Evolutionary conservation across 2,888 invertebrate species (phyloP), one percentile per base, ranked within the genome.

Genomic region (Chymomyza procnemis): DNA sequence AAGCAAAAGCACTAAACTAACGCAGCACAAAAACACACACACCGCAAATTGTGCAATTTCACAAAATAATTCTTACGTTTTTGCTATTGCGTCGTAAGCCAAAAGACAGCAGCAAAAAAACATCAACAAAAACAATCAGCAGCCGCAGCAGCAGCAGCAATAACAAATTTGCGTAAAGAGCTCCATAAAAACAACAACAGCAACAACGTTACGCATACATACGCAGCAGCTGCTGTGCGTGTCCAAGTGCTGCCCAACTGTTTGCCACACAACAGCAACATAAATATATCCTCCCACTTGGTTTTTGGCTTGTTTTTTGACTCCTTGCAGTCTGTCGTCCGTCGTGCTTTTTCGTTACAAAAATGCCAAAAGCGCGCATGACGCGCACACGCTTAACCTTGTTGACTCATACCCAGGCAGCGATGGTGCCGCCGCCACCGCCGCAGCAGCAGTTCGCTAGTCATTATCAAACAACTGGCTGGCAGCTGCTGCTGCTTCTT

Each of bases 51-150:
- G 16, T 73, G 64, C 54, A 73, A 61, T 62, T 67, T 19, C 21
- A 54, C 18, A 54, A 54, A n/a, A 14, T 54, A 21, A 19, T 19
- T 58, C 69, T 65, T 74, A 59, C 71, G 64, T 78, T 80, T 71
- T 64, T 69, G 80, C 71, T 71, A 81, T 87, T 81, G 86, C 81
- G 81, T 85, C 81, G 88, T 76, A 81, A 81, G 34, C 72, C 71
- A 77, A 71, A 73, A 75, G n/a, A n/a, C n/a, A n/a, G n/a, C n/a
- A n/a, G n/a, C n/a, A n/a, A 26, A 22, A 26, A 26, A 26, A 26
- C 61, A 73, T 68, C 67, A 76, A 71, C 66, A 73, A 67, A 66
- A 79, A 70, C 63, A 71, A 67, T 47, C 47, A 66, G 76, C 55
- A n/a, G n/a, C n/a, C n/a, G n/a, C n/a, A n/a, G n/a, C n/a, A n/a